These are phyloP conservation scores for Magallana gigas DNA, from an alignment of 1,140 invertebrate species.

Conservation along the genomic window DNA sequence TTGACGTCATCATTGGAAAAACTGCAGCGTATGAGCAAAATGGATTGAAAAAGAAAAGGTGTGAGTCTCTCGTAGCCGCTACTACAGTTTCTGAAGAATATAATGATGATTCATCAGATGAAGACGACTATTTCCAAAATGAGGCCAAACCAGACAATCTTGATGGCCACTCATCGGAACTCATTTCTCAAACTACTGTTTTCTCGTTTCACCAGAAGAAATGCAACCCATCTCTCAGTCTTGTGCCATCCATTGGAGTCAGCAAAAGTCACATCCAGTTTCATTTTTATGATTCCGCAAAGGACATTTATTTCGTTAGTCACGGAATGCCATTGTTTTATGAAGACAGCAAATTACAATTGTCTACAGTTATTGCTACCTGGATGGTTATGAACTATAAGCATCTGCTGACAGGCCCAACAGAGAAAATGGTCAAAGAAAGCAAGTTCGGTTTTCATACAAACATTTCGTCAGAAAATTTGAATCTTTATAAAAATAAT, in stretches of 20 bases:
- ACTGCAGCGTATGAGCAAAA: not conserved
- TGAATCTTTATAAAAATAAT: not conserved
- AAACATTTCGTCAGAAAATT: not conserved
- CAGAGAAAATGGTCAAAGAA: not conserved
- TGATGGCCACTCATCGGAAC: not conserved
- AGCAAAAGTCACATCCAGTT: not conserved
- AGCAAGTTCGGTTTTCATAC: not conserved
- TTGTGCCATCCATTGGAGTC: not conserved
- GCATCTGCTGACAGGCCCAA: not conserved
- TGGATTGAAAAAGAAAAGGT: too few relatives aligned
- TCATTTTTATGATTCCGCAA: not conserved
- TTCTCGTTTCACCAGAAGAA: constrained; percentile 8
- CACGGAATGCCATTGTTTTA: not conserved
- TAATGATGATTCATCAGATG: not conserved
- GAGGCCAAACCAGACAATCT: not conserved
- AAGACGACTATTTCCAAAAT: not conserved
- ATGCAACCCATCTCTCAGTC: not conserved
- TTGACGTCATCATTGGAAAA: constrained; percentile 1
- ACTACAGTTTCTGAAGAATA: not conserved
- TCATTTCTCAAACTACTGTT: not conserved
- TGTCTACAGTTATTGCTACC: not conserved
- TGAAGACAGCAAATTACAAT: not conserved
- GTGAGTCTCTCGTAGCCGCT: not conserved
- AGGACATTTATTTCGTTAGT: not conserved
- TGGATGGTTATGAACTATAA: not conserved